Conservation (phyloP, 1,140 invertebrate species). For the Zaprionus gabonicus region DNA sequence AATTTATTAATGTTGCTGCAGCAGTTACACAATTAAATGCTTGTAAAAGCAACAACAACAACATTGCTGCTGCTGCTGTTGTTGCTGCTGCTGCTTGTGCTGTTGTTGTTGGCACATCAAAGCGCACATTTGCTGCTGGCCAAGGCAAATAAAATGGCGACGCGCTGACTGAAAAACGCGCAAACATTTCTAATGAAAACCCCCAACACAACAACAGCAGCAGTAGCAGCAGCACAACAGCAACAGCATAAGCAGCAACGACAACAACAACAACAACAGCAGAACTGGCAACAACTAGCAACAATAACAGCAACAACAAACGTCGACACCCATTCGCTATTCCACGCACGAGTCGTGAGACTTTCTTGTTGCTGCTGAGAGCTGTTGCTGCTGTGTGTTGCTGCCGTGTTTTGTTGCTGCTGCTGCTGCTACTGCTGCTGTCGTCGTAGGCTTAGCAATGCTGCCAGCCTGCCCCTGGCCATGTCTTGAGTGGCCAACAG, state of each 20-base stretch:
- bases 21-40: conserved; percentile 74
- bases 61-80: conserved; percentile 24
- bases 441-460: conserved; percentile 31
- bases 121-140: conserved; percentile 26
- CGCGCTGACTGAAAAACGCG: conserved; percentile 52
- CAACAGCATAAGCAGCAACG: conserved; percentile 22
- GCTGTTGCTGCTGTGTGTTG: conserved; percentile 22
- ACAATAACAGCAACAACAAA: conserved; percentile 29
- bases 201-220: conserved; percentile 16
- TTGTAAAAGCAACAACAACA: conserved; percentile 51
- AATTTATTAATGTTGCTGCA: conserved; percentile 66
- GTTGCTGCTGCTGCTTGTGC: conserved; percentile 2
- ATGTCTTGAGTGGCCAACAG: conserved; percentile 60
- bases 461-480: conserved; percentile 17
- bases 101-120: conserved; percentile 44
- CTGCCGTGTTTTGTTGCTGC: conserved; percentile 8
- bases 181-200: conserved; percentile 78
- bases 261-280: conserved; percentile 27
- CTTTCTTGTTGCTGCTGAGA: conserved; percentile 61
- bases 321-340: conserved; percentile 50
- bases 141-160: conserved; percentile 44
- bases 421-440: conserved; percentile 4
- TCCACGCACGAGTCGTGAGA: conserved; percentile 59
- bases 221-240: conserved; percentile 11
- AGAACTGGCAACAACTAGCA: conserved; percentile 27